Base-by-base conservation (phyloP, 2,888 invertebrate genomes). In the Dryococelus australis region DNA sequence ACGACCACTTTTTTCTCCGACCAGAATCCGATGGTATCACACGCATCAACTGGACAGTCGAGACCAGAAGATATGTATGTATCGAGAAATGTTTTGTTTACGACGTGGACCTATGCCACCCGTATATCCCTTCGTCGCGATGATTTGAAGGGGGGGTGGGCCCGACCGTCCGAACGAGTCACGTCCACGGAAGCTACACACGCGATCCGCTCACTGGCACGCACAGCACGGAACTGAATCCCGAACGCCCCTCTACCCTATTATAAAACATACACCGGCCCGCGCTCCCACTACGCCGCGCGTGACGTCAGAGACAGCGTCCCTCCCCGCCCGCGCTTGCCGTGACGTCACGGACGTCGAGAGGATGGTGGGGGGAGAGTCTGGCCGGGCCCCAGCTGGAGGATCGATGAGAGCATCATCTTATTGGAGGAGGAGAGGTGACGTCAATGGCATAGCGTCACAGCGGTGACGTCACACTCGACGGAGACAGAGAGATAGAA, bases 231-330 rank as follows among this genome's bases (percentile, higher is more conserved):
- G 87, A 87, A 89, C 89, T 89, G 88, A 80, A 51, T 84, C 79
- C 43, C 16, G 84, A 81, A 81, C 88, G 88, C 87, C 88, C 87
- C 88, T 87, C 88, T 86, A 53, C 87, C 86, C 87, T 89, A 89
- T 89, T 89, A 89, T 89, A 89, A 89, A 89, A 89, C 87, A 86
- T 86, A 88, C 87, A 86, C 86, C 87, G 87, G 43, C 65, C 80
- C 43, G 28, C 26, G 26, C 35, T 28, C 83, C 43, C 83, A 28
- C 83, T 83, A 28, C 43, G 43, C 83, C 24, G 20, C 35, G 16
- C 28, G 88, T 88, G 88, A 88, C 88, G 87, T 87, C 88, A 87
- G 86, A 43, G 20, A 85, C 65, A 8, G 8, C 80, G 80, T 35
- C 35, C 51, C n/a, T 24, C 65, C 65, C 65, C 51, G 51, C 47